Evolutionary conservation across 1,140 invertebrate genomes (phyloP).

Genomic region (Orussus abietinus): DNA sequence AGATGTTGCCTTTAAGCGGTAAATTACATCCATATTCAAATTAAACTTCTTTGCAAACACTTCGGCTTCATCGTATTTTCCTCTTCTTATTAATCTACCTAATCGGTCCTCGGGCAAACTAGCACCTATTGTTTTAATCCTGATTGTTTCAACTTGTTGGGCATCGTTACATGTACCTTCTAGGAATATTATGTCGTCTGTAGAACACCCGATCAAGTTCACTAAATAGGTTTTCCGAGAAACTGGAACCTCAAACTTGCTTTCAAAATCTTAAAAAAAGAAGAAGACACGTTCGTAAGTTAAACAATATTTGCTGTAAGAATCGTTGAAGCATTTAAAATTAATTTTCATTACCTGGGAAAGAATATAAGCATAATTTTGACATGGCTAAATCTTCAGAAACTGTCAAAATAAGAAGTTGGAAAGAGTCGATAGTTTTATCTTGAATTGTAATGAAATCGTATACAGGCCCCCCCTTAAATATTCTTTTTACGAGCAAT

Average conservation of each 20-base stretch:
- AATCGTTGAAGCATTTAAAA: conserved; percentile 10
- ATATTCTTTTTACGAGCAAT: conserved; percentile 29
- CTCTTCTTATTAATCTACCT: conserved; percentile 37
- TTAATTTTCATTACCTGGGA: conserved; percentile 29
- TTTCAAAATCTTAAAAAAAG: conserved; percentile 31
- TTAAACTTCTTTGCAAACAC: conserved; percentile 42
- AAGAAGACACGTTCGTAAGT: conserved; percentile 12
- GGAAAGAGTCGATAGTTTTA: conserved; percentile 17
- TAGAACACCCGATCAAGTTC: conserved; percentile 24
- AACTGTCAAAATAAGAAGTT: conserved; percentile 32
- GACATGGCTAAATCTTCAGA: conserved; percentile 9
- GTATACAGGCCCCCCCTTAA: conserved; percentile 19
- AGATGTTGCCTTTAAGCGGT: conserved; percentile 36
- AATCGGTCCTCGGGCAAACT: conserved; percentile 40
- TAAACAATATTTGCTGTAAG: conserved; percentile 6
- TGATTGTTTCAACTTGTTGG: conserved; percentile 29
- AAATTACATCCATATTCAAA: conserved; percentile 39
- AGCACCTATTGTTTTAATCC: conserved; percentile 43
- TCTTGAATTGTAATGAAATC: conserved; percentile 35
- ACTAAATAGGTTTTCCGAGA: conserved; percentile 33
- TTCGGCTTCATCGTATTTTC: conserved; percentile 46
- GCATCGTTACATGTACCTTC: conserved; percentile 28
- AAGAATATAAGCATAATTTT: conserved; percentile 33
- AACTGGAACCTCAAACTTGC: conserved; percentile 38
- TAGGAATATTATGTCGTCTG: conserved; percentile 39